Evolutionary conservation across 1,140 invertebrate genomes (phyloP).

Genomic region (Phymorhynchus buccinoides): DNA sequence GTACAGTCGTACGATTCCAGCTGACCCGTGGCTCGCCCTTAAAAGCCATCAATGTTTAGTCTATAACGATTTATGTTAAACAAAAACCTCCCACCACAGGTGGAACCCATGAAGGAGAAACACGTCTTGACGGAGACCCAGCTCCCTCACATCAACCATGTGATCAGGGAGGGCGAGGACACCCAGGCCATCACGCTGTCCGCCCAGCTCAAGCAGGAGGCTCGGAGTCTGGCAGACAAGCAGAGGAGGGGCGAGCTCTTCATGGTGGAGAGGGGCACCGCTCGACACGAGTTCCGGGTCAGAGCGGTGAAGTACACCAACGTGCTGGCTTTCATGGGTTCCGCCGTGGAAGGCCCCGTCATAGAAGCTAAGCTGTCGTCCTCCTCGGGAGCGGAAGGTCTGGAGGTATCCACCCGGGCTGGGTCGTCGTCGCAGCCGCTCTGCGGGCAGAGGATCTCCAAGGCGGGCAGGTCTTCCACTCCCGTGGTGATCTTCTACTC

Average conservation of each 20-base stretch:
- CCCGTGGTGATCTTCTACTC: conserved; percentile 1
- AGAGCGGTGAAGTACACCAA: neutral
- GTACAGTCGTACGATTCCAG: too few relatives aligned
- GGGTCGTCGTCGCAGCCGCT: neutral
- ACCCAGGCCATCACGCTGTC: neutral
- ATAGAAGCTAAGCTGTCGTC: neutral
- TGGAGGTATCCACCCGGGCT: neutral
- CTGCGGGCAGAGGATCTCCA: neutral
- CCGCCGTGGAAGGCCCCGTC: neutral
- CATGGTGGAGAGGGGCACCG: conserved; percentile 14
- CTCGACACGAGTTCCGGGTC: neutral
- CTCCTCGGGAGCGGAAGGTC: neutral
- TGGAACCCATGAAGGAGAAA: neutral
- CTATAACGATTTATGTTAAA: too few relatives aligned
- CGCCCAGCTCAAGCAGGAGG: neutral
- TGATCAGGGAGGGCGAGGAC: conserved; percentile 1
- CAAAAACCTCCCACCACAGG: neutral
- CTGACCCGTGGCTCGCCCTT: too few relatives aligned
- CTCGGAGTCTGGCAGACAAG: neutral
- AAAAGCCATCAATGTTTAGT: too few relatives aligned
- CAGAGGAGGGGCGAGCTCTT: neutral
- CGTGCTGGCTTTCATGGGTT: conserved; percentile 17
- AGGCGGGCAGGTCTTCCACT: neutral
- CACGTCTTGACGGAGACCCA: too few relatives aligned
- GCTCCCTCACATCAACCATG: neutral